Evolutionary conservation across 2,113 vertebrate genomes (phyloP).

Genomic region (Nansenia antarctica): DNA sequence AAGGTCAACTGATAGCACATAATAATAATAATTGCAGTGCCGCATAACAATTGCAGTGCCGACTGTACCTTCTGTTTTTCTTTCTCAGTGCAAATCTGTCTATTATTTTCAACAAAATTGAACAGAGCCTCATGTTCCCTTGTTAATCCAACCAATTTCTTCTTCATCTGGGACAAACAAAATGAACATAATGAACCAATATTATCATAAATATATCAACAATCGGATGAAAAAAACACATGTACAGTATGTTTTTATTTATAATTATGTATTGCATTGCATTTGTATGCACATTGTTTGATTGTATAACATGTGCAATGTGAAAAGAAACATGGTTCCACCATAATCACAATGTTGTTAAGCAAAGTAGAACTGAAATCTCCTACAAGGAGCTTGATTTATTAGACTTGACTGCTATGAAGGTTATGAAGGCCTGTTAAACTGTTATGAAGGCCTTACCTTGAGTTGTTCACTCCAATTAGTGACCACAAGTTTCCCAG

Average conservation of each 20-base stretch:
- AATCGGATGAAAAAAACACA: no score
- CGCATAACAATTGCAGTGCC: background rate
- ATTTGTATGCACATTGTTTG: no score
- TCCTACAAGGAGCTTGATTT: background rate
- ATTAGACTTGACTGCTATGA: no score
- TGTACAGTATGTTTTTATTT: no score
- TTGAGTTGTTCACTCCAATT: conserved; percentile 86
- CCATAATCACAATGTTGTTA: no score
- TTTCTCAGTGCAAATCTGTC: conserved; percentile 76
- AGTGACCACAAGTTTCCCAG: conserved; percentile 74
- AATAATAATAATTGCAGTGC: no score
- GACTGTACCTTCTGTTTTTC: conserved; percentile 84
- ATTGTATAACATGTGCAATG: no score
- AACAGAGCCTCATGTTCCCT: conserved; percentile 84
- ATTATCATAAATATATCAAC: no score
- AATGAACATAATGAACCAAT: no score
- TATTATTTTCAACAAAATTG: conserved; percentile 82
- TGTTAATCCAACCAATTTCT: conserved; percentile 79
- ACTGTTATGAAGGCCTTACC: conserved; percentile 67
- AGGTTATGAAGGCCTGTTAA: background rate
- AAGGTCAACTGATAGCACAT: no score
- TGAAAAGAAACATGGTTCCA: background rate
- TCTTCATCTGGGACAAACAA: conserved; percentile 81
- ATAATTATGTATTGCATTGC: no score
- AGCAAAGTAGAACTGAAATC: no score